A percentile compares a stretch with the other conserved stretches of the same genome.
Evolutionary conservation across 1,140 invertebrate species (phyloP).

Genomic region (Asobara japonica): DNA sequence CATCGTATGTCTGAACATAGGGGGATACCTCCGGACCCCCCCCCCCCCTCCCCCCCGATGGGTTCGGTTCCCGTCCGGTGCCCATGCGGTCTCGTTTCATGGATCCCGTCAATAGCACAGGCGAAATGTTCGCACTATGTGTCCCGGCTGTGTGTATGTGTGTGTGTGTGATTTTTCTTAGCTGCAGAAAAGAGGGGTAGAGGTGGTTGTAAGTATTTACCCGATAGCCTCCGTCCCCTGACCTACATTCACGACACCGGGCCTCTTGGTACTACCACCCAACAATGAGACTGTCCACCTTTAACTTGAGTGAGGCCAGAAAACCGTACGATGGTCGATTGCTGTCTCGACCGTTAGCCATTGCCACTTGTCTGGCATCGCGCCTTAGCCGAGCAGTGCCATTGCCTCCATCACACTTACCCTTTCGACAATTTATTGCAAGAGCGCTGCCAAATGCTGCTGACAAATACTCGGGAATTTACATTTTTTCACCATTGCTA

Average conservation of each 20-base stretch:
- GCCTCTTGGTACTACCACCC: background rate
- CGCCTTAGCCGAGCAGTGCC: background rate
- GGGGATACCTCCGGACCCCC: no score
- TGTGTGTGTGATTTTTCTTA: no score
- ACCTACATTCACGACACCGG: constrained; percentile 52
- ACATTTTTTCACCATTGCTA: background rate
- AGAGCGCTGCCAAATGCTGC: background rate
- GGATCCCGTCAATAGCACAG: no score
- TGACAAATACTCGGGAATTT: background rate
- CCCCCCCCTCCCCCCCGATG: no score
- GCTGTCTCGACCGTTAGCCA: background rate
- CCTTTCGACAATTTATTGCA: background rate
- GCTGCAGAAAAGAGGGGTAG: background rate
- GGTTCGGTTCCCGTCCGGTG: no score
- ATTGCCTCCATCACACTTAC: constrained; percentile 1
- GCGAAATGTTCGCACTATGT: no score
- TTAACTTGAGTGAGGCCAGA: constrained; percentile 6
- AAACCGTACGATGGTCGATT: constrained; percentile 40
- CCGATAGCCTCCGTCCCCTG: constrained; percentile 45
- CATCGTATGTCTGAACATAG: no score
- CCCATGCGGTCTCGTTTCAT: no score
- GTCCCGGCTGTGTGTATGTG: no score
- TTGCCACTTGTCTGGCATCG: background rate
- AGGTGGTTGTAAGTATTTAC: background rate
- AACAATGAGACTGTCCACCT: constrained; percentile 42